phyloP scores from a whole-genome alignment of 1,140 invertebrate species.

The Carcinoscorpius rotundicauda region DNA sequence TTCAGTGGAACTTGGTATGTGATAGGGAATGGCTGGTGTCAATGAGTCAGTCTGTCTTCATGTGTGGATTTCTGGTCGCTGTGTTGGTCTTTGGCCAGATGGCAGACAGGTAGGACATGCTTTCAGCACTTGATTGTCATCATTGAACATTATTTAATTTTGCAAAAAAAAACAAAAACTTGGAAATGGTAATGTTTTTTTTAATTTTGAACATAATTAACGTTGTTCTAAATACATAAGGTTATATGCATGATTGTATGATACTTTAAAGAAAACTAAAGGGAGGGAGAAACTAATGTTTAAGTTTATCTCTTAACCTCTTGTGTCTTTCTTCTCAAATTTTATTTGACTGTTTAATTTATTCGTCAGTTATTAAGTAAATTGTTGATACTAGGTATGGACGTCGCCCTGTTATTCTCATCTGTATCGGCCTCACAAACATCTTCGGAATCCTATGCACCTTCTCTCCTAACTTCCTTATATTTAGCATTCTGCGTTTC shows the following conservation, averaged over 20 bases:
- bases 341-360: background rate
- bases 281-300: background rate
- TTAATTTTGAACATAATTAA: background rate
- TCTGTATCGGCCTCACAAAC: conserved; percentile 13
- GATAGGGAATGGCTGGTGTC: conserved; percentile 48
- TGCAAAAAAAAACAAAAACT: background rate
- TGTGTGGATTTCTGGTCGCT: conserved; percentile 66
- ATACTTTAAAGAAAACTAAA: background rate
- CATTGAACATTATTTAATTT: background rate
- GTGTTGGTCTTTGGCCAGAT: conserved; percentile 63
- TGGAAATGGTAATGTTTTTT: background rate
- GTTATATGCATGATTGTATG: background rate
- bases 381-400: conserved; percentile 33
- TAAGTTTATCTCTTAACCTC: background rate
- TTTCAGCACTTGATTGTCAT: background rate
- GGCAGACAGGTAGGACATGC: conserved; percentile 46
- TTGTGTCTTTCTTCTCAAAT: background rate
- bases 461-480: conserved; percentile 17
- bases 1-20: conserved; percentile 60
- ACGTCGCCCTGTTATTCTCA: conserved; percentile 12
- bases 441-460: conserved; percentile 8
- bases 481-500: conserved; percentile 18
- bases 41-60: conserved; percentile 62
- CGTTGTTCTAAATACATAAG: background rate
- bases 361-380: background rate